A percentile compares a stretch with the other conserved stretches of the same genome.
Evolutionary conservation across 30 jellyfish, hydroid and myxozoan species (phyloP).

Genomic region (Mastigias papua): DNA sequence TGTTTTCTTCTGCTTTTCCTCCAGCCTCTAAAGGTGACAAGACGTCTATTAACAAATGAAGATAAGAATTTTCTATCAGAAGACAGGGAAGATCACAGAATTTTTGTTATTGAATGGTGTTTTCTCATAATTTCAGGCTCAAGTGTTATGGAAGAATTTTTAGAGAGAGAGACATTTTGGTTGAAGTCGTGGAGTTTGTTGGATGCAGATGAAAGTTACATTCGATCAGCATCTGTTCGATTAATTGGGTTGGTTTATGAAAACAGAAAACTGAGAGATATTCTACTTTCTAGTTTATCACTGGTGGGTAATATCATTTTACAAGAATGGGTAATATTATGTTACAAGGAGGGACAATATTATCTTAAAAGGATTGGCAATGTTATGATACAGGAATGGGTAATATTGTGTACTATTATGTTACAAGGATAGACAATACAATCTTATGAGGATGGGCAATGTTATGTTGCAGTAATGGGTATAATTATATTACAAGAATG

Average conservation of each 20-base stretch:
- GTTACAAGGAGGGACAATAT: not conserved
- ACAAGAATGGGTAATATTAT: no score
- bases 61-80: not conserved
- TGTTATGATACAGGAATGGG: not conserved
- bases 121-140: conserved; percentile 3
- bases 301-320: conserved; percentile 18
- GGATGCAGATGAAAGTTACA: conserved; percentile 66
- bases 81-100: not conserved
- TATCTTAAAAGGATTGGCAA: not conserved
- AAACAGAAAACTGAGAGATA: conserved; percentile 9
- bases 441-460: no score
- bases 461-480: no score
- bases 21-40: not conserved
- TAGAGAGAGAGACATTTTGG: conserved; percentile 29
- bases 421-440: not conserved
- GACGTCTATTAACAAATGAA: not conserved
- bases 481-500: no score
- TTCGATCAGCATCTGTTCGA: conserved; percentile 62
- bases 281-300: not conserved
- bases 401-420: not conserved
- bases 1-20: not conserved
- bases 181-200: conserved; percentile 31
- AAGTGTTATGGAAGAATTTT: conserved; percentile 10
- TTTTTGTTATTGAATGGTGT: not conserved
- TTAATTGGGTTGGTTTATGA: conserved; percentile 31